Base-by-base conservation (phyloP, 2,888 invertebrate genomes). In the Eristalinus sepulchralis region DNA sequence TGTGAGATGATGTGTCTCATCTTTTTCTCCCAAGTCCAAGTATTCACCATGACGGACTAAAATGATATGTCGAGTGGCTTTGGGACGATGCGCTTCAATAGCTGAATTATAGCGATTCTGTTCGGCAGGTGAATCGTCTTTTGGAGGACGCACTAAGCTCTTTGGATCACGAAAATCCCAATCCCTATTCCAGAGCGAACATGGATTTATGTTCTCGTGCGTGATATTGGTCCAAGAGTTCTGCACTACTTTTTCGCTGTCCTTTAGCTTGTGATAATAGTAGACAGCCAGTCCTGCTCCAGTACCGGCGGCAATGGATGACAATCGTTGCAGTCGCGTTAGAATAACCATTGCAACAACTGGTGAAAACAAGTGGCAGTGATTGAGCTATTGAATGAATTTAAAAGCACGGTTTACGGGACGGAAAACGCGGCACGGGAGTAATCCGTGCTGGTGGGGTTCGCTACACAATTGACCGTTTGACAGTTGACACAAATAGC, bases 1-100 rank as follows among this genome's bases (percentile, higher is more conserved):
- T 0, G 99, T 98, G 11, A 99, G 94, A 71, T 93, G 93, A 89
- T 96, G 94, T 24, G 97, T 95, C 6, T 94, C 93, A 90, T 98
- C 98, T 0, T 93, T 94, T 34, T 93, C 92, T 0, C 97, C 97
- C 10, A 94, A 93, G 55, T 96, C 92, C 89, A 97, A 94, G 91
- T 99, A 99, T 92, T 99, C 99, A 0, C 99, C 99, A 92, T 99
- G 99, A 55, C 99, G 94, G 81, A 99, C 96, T 17, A 99, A 94
- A 89, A 99, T 94, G 70, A 99, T 92, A 91, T 99, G 97, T n/a
- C 98, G 90, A 0, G 90, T 88, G 2, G 89, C 90, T 90, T 93
- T 94, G 57, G 94, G 93, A 88, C 94, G 95, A 0, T 93, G 92
- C 77, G 95, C 94, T 89, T 96, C 96, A 33, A 95, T 89, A 81